phyloP scores from a whole-genome alignment of 1,140 invertebrate species.

The Antheraea mylitta region DNA sequence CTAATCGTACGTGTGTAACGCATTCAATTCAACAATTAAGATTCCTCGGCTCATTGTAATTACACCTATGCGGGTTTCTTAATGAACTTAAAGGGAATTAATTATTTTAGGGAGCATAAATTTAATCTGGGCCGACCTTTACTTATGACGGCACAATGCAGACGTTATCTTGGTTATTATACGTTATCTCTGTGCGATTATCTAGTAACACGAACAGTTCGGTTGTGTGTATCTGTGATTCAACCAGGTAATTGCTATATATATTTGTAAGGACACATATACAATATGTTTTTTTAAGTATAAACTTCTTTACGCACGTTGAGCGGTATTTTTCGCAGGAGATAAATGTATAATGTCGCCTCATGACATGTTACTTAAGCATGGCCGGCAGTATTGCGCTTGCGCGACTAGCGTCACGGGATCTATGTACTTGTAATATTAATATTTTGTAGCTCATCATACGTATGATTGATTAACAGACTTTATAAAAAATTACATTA shows the following conservation, averaged over 20 bases:
- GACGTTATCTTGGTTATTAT: conserved; percentile 54
- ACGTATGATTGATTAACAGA: too few species aligned
- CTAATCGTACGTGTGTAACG: conserved; percentile 35
- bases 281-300: too few species aligned
- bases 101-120: conserved; percentile 75
- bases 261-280: too few species aligned
- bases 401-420: too few species aligned
- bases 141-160: conserved; percentile 59
- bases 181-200: conserved; percentile 39
- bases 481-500: too few species aligned
- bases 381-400: too few species aligned
- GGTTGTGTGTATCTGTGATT: neutral
- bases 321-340: too few species aligned
- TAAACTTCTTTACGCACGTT: too few species aligned
- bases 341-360: too few species aligned
- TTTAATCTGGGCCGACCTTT: conserved; percentile 67
- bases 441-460: too few species aligned
- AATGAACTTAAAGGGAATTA: conserved; percentile 77
- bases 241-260: neutral
- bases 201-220: conserved; percentile 12
- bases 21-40: conserved; percentile 73
- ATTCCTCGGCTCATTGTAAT: conserved; percentile 76
- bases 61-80: conserved; percentile 76
- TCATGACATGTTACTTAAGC: too few species aligned
- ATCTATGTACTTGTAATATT: too few species aligned